Base-by-base conservation (phyloP, 2,888 invertebrate species). In the Myopa testacea region DNA sequence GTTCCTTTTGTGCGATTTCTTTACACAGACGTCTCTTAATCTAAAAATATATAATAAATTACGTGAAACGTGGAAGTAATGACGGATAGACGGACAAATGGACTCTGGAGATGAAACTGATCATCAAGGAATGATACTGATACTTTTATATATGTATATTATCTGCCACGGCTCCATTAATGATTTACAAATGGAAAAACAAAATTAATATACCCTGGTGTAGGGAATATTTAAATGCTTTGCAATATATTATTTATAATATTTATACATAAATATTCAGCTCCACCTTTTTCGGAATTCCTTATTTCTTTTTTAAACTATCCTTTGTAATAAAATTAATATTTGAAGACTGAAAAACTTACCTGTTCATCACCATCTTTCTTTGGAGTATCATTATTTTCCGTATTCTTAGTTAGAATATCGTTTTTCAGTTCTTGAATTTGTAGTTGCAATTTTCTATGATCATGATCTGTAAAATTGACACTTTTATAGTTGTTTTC, bases 11-110 rank as follows among this genome's bases (percentile, higher is more conserved):
- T 16, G 81, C 72, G 50, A 88, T 81, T 77, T 87, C 84, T 69
- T 86, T 88, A 4, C 82, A 79, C n/a, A 89, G 68, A 19, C 84
- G 85, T n/a, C 84, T 82, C 26, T 86, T 87, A 12, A 86, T 62
- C 89, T 89, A 80, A 38, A 84, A 78, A 68, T 34, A 70, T 50
- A 50, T 16, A 52, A 19, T 68, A 45, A 8, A 5, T 19, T 10
- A 45, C 45, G 1, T 10, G 1, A 45, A 6, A 45, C 14, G 45
- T 45, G 10, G 3, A 45, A 1, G 45, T 45, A 8, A 8, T 45
- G 3, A 45, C 6, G 45, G 10, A 12, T 8, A 52, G 52, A 52
- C 52, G 52, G 8, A 52, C 14, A 52, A 52, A 52, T 12, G 2
- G 52, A 14, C 14, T 58, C 6, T 1, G 10, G 14, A 12, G 3